These are phyloP conservation scores for Yponomeuta plumbellus DNA, from an alignment of 2,888 invertebrate species.

Conservation along the genomic window DNA sequence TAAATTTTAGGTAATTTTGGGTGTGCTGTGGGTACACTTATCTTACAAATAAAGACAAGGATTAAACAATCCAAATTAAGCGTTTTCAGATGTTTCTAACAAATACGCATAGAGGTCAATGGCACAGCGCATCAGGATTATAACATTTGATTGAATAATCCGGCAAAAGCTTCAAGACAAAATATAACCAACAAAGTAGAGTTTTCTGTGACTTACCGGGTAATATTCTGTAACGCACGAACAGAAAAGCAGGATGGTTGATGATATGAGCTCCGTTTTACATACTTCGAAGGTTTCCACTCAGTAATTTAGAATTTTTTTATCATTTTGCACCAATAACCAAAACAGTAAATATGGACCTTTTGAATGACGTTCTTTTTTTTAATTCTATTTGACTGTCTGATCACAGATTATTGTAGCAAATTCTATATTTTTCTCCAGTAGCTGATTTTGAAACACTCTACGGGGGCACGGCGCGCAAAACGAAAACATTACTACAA, in stretches of 20 bases:
- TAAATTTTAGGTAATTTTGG: too few relatives aligned
- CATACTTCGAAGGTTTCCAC: not conserved
- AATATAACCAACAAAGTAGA: not conserved
- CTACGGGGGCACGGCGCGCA: too few relatives aligned
- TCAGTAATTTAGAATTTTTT: not conserved
- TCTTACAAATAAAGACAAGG: too few relatives aligned
- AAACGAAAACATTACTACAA: too few relatives aligned
- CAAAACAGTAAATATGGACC: too few relatives aligned
- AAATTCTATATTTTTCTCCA: too few relatives aligned
- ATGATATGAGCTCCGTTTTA: not conserved
- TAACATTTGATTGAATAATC: not conserved
- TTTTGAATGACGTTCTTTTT: too few relatives aligned
- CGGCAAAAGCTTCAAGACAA: not conserved
- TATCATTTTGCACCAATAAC: too few relatives aligned
- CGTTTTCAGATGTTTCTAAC: not conserved
- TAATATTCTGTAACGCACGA: not conserved
- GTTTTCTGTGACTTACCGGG: not conserved
- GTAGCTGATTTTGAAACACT: too few relatives aligned
- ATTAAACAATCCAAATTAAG: not conserved
- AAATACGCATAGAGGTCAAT: not conserved
- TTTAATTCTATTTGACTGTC: too few relatives aligned
- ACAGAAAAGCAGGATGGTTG: not conserved
- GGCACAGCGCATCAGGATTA: not conserved
- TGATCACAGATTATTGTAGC: not conserved
- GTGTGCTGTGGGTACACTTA: too few relatives aligned